Evolutionary conservation across 2,888 invertebrate species (phyloP).

Genomic region (Xanthia icteritia): DNA sequence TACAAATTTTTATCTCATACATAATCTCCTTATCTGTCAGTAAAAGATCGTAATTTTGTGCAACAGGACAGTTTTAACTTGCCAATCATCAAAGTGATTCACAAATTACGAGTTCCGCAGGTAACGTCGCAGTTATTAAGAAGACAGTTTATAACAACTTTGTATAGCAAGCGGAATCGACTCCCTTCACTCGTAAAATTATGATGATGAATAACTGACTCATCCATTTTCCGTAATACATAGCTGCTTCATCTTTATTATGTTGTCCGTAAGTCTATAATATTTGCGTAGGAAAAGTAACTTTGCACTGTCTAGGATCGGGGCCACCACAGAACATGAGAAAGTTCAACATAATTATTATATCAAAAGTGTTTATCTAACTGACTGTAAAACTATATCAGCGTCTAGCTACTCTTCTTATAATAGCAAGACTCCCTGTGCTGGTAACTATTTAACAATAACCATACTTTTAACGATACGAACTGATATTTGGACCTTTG

Average conservation of each 20-base stretch:
- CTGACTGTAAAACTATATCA: no score
- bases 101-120: conserved; percentile 44
- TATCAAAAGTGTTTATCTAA: neutral
- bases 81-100: conserved; percentile 39
- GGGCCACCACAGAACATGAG: no score
- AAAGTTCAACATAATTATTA: neutral
- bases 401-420: neutral
- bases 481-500: neutral
- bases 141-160: conserved; percentile 48
- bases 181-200: conserved; percentile 53
- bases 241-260: conserved; percentile 39
- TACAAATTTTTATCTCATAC: neutral
- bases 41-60: conserved; percentile 32
- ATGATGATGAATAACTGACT: conserved; percentile 55
- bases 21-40: conserved; percentile 11
- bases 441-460: neutral
- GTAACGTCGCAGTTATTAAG: conserved; percentile 39
- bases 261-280: conserved; percentile 1
- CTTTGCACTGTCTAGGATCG: neutral
- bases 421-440: neutral
- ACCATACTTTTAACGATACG: neutral
- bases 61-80: neutral
- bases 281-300: conserved; percentile 16
- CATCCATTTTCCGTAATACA: conserved; percentile 23
- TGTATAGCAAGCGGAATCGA: conserved; percentile 48